Evolutionary conservation across 2,113 vertebrate species (phyloP).

Genomic region (Ictalurus furcatus): DNA sequence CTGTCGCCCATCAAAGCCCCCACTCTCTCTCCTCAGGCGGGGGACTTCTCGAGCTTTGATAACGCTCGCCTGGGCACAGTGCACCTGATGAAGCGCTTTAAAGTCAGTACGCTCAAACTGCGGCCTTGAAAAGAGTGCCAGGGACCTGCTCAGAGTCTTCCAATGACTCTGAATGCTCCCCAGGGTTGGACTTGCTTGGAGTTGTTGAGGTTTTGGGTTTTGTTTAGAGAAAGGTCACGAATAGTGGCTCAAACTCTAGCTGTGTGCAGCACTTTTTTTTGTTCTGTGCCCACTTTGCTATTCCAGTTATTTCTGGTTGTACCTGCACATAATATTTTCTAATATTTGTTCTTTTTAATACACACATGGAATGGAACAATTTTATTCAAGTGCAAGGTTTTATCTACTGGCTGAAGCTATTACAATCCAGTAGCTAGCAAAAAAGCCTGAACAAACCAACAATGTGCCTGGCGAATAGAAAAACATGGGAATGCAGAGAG

Average conservation of each 20-base stretch:
- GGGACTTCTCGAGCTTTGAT: conserved; percentile 64
- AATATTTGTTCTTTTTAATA: background rate
- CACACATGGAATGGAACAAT: background rate
- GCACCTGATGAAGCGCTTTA: conserved; percentile 67
- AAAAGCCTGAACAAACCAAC: background rate
- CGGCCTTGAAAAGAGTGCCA: conserved; percentile 43
- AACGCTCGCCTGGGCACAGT: conserved; percentile 61
- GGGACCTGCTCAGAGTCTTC: conserved; percentile 41
- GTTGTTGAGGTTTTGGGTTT: conserved; percentile 41
- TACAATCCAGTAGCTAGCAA: background rate
- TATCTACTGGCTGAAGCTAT: background rate
- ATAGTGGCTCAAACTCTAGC: background rate
- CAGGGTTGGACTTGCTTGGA: conserved; percentile 14
- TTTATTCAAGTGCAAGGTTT: background rate
- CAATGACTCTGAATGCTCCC: background rate
- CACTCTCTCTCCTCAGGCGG: conserved; percentile 35
- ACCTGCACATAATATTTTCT: background rate
- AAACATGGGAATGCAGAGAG: background rate
- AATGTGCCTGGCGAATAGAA: background rate
- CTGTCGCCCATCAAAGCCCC: conserved; percentile 76
- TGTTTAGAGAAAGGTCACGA: conserved; percentile 37
- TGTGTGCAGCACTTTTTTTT: background rate
- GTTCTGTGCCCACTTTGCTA: background rate
- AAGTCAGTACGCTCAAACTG: conserved; percentile 57
- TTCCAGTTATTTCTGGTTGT: background rate